Evolutionary conservation across 2,797 vertebrate species (phyloP).

Genomic region (Hyperoplus immaculatus): DNA sequence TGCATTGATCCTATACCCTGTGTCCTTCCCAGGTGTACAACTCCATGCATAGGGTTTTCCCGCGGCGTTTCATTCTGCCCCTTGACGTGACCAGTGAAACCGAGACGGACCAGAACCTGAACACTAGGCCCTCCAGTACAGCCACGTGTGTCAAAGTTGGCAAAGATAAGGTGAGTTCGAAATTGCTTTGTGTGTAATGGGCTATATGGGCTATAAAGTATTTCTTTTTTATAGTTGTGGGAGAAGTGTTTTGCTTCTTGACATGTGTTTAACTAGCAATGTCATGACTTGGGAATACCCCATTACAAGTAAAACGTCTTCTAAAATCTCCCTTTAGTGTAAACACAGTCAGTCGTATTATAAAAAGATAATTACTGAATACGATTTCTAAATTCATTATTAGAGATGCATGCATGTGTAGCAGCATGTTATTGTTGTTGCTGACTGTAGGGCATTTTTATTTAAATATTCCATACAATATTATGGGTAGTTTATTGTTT

Average conservation of each 20-base stretch:
- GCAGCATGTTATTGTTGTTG: background rate
- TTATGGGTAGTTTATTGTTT: background rate
- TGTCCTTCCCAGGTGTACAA: slow-evolving; percentile 85
- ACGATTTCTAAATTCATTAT: background rate
- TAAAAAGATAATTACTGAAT: background rate
- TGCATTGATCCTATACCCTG: background rate
- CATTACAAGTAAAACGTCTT: background rate
- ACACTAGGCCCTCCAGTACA: slow-evolving; percentile 81
- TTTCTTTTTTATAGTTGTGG: background rate
- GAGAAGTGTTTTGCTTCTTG: background rate
- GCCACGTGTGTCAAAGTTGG: slow-evolving; percentile 87
- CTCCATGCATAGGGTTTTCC: slow-evolving; percentile 76
- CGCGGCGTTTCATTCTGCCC: slow-evolving; percentile 93
- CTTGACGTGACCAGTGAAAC: slow-evolving; percentile 82
- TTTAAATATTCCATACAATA: background rate
- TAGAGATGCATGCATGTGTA: background rate
- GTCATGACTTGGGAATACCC: background rate
- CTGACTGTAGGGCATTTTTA: no score
- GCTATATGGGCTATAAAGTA: background rate
- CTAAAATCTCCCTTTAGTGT: background rate
- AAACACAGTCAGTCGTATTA: background rate
- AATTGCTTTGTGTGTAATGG: background rate
- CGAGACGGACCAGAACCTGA: slow-evolving; percentile 86
- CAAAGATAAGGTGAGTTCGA: slow-evolving; percentile 84
- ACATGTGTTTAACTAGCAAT: background rate